Evolutionary conservation across 2,888 invertebrate genomes (phyloP).

Genomic region (Noctua fimbriata): DNA sequence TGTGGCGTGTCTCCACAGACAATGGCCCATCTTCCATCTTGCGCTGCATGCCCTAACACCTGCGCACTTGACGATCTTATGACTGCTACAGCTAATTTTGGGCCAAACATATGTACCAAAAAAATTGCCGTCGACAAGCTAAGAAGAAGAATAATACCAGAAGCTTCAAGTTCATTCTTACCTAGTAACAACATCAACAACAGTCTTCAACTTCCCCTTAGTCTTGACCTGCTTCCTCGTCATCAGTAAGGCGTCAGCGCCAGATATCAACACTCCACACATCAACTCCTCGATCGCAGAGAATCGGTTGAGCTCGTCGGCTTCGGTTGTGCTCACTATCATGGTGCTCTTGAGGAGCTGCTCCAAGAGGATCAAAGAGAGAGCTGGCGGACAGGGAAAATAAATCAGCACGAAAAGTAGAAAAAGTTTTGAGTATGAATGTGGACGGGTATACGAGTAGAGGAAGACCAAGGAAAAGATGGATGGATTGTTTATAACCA

Average conservation of each 20-base stretch:
- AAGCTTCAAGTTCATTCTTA: slow-evolving; percentile 69
- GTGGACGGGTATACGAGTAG: too few species aligned
- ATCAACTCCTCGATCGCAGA: slow-evolving; percentile 90
- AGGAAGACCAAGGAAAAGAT: background rate
- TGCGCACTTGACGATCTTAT: too few species aligned
- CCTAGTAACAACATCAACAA: slow-evolving; percentile 88
- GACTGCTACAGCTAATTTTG: too few species aligned
- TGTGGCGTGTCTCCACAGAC: too few species aligned
- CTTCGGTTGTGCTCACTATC: slow-evolving; percentile 72
- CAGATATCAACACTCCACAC: slow-evolving; percentile 90
- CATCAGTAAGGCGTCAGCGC: slow-evolving; percentile 89
- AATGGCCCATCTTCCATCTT: too few species aligned
- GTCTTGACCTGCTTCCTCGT: slow-evolving; percentile 86
- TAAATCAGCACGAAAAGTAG: background rate
- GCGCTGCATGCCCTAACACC: too few species aligned
- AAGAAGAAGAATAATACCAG: too few species aligned
- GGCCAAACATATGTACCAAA: too few species aligned
- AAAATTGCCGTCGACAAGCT: too few species aligned
- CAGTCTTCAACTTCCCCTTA: slow-evolving; percentile 88
- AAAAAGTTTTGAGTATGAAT: too few species aligned
- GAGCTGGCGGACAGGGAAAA: background rate
- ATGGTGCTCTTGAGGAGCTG: slow-evolving; percentile 88
- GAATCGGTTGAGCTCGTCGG: slow-evolving; percentile 84
- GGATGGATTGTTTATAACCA: background rate
- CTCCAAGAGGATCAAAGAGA: slow-evolving; percentile 84